A percentile compares a stretch with the other conserved stretches of the same genome.
Conservation (phyloP, 2,797 vertebrate species). For the Chromobotia macracanthus region DNA sequence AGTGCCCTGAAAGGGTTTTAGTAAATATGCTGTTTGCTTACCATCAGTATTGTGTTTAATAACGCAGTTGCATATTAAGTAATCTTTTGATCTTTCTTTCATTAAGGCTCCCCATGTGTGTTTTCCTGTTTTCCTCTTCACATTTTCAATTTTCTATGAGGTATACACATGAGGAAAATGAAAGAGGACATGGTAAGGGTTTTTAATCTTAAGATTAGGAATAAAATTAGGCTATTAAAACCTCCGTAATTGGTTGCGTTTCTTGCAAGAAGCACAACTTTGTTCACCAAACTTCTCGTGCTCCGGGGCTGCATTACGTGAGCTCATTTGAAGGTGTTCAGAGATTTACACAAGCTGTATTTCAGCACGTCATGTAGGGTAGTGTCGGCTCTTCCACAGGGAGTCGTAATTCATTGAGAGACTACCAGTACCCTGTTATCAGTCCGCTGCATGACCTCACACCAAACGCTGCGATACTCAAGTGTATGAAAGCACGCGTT, state of each 20-base stretch:
- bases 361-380: constrained; percentile 68
- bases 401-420: constrained; percentile 71
- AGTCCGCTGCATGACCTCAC: constrained; percentile 64
- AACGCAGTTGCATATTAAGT: constrained; percentile 72
- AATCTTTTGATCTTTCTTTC: constrained; percentile 72
- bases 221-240: constrained; percentile 63
- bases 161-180: no score
- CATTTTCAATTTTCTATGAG: no score
- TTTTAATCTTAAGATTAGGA: constrained; percentile 68
- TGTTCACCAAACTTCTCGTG: constrained; percentile 54
- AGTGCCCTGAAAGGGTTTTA: constrained; percentile 61
- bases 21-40: constrained; percentile 69
- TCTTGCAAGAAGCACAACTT: constrained; percentile 66
- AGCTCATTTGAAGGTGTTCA: constrained; percentile 17
- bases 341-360: constrained; percentile 70
- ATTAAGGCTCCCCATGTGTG: no score
- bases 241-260: constrained; percentile 66
- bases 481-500: constrained; percentile 62
- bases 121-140: no score
- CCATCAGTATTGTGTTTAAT: constrained; percentile 72
- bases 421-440: constrained; percentile 72
- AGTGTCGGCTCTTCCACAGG: constrained; percentile 62
- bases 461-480: constrained; percentile 56
- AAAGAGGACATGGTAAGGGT: constrained; percentile 40
- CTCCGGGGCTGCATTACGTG: constrained; percentile 11